Base-by-base conservation (phyloP, 2,113 vertebrate species). In the Hydropotes inermis region DNA sequence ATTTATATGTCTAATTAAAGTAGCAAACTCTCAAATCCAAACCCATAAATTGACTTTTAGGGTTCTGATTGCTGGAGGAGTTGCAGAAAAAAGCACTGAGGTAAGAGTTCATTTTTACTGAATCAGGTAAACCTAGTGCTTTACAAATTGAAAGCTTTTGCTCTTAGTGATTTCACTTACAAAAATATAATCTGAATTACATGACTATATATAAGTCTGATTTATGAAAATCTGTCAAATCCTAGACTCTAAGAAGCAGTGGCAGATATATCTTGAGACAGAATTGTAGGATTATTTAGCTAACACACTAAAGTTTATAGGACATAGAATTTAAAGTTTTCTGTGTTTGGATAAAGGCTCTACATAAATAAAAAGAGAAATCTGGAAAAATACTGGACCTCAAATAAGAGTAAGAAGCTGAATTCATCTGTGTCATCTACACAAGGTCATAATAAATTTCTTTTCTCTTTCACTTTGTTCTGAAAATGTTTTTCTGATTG, bases 1-100 rank as follows among this genome's bases (percentile, higher is more conserved):
- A 98, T 97, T 97, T 98, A 98, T 96, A 78, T 60, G 88, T 57
- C 89, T 97, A 96, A 94, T 91, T 96, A 95, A 96, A 97, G 85
- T 2, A 64, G 81, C 57, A 67, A 58, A 93, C 58, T 81, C 94
- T 98, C 91, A 91, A 94, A 83, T 36, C 61, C 89, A 95, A 91
- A 84, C 23, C 43, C 87, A 86, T 95, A 97, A 93, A 97, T 96
- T 95, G 91, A 76, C 84, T 96, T 92, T 90, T 91, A 96, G 82
- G 87, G n/a, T 89, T 93, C 57, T 83, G 47, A 84, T 70, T 86
- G 95, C 67, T 30, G 45, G 89, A 86, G 95, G 67, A 74, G 39
- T 52, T 91, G 57, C 95, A 98, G 70, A 97, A 93, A 87, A 95
- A 94, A 97, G 91, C 45, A 27, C 21, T 15, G 67, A 50, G 83